These are phyloP conservation scores for Percopsis omiscomaycus DNA, from an alignment of 2,797 vertebrate genomes.

Conservation along the genomic window DNA sequence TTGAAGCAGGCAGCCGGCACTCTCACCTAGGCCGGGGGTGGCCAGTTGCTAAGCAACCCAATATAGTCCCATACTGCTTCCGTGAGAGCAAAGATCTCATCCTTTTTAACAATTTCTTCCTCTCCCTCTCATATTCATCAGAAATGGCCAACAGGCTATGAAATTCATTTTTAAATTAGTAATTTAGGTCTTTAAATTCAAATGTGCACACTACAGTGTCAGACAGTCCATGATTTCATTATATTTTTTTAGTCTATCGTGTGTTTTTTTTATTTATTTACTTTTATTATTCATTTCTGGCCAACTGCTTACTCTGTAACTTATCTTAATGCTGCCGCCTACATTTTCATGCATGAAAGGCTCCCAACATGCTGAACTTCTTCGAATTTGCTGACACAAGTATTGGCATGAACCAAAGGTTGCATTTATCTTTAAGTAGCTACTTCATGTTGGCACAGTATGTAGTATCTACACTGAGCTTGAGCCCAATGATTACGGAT, in stretches of 20 bases:
- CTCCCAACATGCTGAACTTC: slow-evolving; percentile 1
- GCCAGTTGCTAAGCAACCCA: slow-evolving; percentile 68
- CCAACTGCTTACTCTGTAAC: not conserved
- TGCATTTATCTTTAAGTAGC: not conserved
- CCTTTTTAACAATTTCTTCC: slow-evolving; percentile 27
- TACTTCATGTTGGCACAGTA: not conserved
- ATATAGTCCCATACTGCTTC: slow-evolving; percentile 52
- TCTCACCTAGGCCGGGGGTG: slow-evolving; percentile 59
- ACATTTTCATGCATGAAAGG: slow-evolving; percentile 15
- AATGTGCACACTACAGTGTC: not conserved
- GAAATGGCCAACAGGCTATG: slow-evolving; percentile 21
- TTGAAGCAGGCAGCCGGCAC: slow-evolving; percentile 57
- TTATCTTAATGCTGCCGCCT: slow-evolving; percentile 11
- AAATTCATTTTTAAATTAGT: too few relatives aligned
- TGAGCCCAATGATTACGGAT: too few relatives aligned
- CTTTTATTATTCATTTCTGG: not conserved
- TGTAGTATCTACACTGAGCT: too few relatives aligned
- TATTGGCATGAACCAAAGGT: not conserved
- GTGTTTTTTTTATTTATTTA: not conserved
- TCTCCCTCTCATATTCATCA: slow-evolving; percentile 18
- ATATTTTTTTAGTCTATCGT: not conserved
- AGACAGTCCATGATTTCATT: not conserved
- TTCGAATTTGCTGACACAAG: slow-evolving; percentile 10
- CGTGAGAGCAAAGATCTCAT: slow-evolving; percentile 38
- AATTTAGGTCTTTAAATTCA: too few relatives aligned